Base-by-base conservation (phyloP, 2,113 vertebrate genomes). In the Limanda limanda region DNA sequence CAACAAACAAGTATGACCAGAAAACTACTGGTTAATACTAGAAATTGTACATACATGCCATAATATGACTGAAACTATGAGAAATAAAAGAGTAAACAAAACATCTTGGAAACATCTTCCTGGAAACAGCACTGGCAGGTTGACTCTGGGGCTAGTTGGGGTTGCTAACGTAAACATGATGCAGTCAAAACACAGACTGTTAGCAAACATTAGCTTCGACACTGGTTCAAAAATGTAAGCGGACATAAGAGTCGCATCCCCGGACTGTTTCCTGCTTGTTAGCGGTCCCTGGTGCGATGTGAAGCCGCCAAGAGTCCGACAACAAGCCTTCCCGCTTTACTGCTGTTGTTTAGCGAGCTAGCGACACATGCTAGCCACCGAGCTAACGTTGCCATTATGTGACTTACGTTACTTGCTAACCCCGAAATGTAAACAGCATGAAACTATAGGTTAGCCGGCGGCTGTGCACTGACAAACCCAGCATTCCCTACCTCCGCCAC, bases 111-210 rank as follows among this genome's bases (percentile, higher is more conserved):
- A 14, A 27, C 31, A 31, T 1, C 51, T 57, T n/a, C 25, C 24
- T 31, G 20, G 64, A 71, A 82, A 65, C 21, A 73, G 15, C 8
- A 78, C 57, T n/a, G 15, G 57, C 14, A 74, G 63, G 65, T 31
- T 79, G 72, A 74, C 68, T 79, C 54, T 3, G 40, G n/a, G 66
- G 57, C 68, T 82, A 76, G 74, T 71, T 52, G 52, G 52, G 58
- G 78, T 74, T 81, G 86, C 86, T 88, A 92, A 92, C 75, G 81
- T 91, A 91, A 92, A 93, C 87, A 92, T 60, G 79, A 86, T 92
- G 82, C 82, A 84, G 87, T 89, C 86, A 89, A 89, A 90, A 89
- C 86, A 86, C 77, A 88, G 86, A 76, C 79, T 67, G 89, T 89
- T 92, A 90, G 89, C 91, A 91, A 92, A 90, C 91, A 92, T 88